Percentiles rank a stretch among this genome's conserved stretches.
These are phyloP conservation scores for Bufo bufo DNA, from an alignment of 2,113 vertebrate species.

Conservation along the genomic window DNA sequence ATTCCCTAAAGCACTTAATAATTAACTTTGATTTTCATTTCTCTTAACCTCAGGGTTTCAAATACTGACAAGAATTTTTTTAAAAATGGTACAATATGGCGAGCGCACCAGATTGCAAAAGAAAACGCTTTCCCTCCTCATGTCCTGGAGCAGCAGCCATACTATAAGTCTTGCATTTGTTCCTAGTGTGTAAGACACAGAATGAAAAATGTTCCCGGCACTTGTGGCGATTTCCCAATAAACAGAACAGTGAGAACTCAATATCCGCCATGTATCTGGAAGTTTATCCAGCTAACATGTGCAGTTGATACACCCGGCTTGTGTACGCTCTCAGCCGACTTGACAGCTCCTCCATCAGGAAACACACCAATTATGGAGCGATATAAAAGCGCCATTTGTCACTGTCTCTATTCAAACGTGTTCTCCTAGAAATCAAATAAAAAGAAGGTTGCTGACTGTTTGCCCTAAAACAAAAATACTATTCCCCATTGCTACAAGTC, in stretches of 20 bases:
- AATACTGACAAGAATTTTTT: not conserved
- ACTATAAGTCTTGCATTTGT: not conserved
- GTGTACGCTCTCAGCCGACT: not conserved
- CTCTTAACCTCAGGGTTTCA: constrained; percentile 29
- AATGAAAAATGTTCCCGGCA: not conserved
- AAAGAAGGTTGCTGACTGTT: not conserved
- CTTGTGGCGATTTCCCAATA: constrained; percentile 16
- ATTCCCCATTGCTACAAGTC: not conserved
- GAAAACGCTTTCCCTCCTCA: not conserved
- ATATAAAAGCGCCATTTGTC: constrained; percentile 15
- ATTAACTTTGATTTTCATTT: constrained; percentile 46
- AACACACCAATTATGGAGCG: constrained; percentile 18
- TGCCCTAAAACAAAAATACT: constrained; percentile 15
- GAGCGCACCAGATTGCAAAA: not conserved
- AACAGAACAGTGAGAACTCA: not conserved
- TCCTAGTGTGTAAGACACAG: too few species aligned
- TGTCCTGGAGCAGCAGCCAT: constrained; percentile 9
- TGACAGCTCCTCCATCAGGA: constrained; percentile 37
- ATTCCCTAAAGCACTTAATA: constrained; percentile 32
- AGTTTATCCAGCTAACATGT: not conserved
- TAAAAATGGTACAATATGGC: constrained; percentile 20
- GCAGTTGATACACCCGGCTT: not conserved
- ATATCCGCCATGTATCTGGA: not conserved
- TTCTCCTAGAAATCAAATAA: constrained; percentile 16
- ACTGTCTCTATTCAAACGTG: constrained; percentile 20